Conservation (phyloP, 2,797 vertebrate species). For the Okamejei kenojei region DNA sequence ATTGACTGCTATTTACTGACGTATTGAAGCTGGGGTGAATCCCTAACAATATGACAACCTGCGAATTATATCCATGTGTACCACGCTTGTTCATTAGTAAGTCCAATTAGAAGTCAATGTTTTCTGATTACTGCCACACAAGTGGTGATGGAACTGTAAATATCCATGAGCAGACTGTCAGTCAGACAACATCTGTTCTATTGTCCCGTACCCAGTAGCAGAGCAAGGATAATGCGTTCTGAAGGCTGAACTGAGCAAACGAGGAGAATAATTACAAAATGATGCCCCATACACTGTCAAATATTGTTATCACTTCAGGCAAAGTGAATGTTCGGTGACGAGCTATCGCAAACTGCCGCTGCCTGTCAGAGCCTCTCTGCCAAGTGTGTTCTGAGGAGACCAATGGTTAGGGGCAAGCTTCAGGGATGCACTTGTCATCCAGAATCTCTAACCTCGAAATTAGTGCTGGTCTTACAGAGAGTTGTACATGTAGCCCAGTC, state of each 20-base stretch:
- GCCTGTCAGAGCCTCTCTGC: neutral
- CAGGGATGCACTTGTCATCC: neutral
- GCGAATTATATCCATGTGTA: neutral
- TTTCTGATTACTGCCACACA: neutral
- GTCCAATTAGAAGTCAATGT: neutral
- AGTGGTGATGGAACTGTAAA: slow-evolving; percentile 1
- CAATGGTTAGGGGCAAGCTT: neutral
- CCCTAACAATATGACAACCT: neutral
- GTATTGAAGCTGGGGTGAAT: neutral
- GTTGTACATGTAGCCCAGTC: too few relatives aligned
- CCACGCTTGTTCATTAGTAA: neutral
- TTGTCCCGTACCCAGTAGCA: neutral
- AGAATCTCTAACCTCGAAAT: neutral
- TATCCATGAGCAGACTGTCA: neutral
- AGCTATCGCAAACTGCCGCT: neutral
- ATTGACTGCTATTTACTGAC: neutral
- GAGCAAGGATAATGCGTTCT: neutral
- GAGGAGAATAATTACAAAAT: slow-evolving; percentile 30
- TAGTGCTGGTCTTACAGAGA: neutral
- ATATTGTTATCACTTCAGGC: slow-evolving; percentile 33
- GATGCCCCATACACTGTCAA: neutral
- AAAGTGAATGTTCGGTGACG: slow-evolving; percentile 9
- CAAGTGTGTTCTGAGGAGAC: neutral
- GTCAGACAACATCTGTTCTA: slow-evolving; percentile 21
- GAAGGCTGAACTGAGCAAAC: slow-evolving; percentile 9